Percentiles rank a stretch among this genome's conserved stretches.
phyloP scores from a whole-genome alignment of 2,113 vertebrate species.

The Psilopsiagon aurifrons region DNA sequence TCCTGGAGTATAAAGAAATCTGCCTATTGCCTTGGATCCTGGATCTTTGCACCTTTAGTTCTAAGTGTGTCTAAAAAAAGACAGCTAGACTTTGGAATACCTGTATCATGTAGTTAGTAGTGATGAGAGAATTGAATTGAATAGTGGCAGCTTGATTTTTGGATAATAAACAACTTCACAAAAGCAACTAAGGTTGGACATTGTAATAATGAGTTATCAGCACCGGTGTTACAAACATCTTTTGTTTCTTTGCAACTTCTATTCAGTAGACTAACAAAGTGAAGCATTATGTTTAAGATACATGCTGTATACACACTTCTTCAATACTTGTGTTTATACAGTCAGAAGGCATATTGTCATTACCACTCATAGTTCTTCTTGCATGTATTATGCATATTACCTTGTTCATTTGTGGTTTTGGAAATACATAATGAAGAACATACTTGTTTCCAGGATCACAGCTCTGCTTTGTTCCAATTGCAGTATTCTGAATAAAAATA shows the following conservation, averaged over 20 bases:
- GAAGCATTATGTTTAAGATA: neutral
- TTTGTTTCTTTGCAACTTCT: neutral
- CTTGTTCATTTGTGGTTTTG: conserved; percentile 24
- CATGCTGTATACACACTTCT: neutral
- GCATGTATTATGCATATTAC: conserved; percentile 28
- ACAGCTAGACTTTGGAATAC: neutral
- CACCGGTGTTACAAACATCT: neutral
- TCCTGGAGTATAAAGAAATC: neutral
- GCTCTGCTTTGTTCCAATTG: conserved; percentile 42
- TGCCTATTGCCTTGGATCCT: neutral
- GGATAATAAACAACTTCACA: neutral
- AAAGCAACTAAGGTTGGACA: neutral
- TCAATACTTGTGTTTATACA: conserved; percentile 3
- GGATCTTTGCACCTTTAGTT: neutral
- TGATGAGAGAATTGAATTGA: neutral
- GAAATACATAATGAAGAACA: conserved; percentile 18
- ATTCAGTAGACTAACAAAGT: neutral
- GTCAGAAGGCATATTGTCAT: neutral
- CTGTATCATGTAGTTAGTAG: neutral
- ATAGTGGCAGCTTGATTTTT: neutral
- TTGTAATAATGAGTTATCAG: neutral
- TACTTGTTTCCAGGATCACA: conserved; percentile 66
- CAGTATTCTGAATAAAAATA: conserved; percentile 50
- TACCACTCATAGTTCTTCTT: conserved; percentile 37
- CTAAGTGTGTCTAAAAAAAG: neutral